Evolutionary conservation across 2,888 invertebrate species (phyloP), one percentile per base, ranked within the genome.

Genomic region (Dysmachus trigonus): DNA sequence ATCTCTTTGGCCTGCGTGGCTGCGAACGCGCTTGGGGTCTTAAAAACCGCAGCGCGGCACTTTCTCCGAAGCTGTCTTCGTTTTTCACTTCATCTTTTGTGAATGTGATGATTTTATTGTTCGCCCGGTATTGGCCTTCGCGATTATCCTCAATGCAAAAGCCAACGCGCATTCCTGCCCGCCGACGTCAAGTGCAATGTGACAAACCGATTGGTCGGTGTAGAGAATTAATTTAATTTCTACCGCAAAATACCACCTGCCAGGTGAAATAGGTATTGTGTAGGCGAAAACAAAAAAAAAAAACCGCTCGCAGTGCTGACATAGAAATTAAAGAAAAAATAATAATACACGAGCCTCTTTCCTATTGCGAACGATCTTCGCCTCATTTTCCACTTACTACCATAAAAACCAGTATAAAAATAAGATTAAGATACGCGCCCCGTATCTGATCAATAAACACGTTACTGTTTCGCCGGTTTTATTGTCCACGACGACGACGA

Each of bases 31-130:
- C 22, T 27, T 47, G 10, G 41, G n/a, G 47, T 47, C 22, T 77
- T 77, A 18, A 77, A n/a, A n/a, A n/a, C n/a, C n/a, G 27, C 27
- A 22, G 1, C 47, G 77, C n/a, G 27, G 47, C 30, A 77, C 77
- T 77, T 77, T 77, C 77, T 77, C 77, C 47, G 27, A 77, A 77
- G 47, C 77, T 38, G 77, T 77, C 77, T 47, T 77, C 47, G n/a
- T 77, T 47, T 47, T 77, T 47, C 77, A 77, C 51, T 8, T 62
- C 62, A 77, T 77, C 41, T 77, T 51, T 77, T 41, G 15, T 22
- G n/a, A n/a, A n/a, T n/a, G n/a, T 76, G 77, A 27, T 77, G 77
- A 3, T 30, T 30, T 77, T 77, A n/a, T 47, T 31, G n/a, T 47
- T 77, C 22, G 22, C 35, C 18, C 53, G 53, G 8, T 53, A 53